Base-by-base conservation (phyloP, 1,140 invertebrate species). In the Leptinotarsa texana region DNA sequence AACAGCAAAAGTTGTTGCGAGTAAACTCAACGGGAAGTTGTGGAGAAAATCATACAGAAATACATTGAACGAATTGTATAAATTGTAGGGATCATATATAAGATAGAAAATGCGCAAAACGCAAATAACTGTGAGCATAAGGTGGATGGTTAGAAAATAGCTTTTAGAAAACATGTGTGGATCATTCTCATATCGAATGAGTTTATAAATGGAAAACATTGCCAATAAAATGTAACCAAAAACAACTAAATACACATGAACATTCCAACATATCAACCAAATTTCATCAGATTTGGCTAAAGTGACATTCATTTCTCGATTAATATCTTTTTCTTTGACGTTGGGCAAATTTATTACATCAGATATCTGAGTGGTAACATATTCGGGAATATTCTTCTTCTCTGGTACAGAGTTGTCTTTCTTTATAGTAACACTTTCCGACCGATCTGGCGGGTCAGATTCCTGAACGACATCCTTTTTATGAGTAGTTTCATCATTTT, bases 11-110 rank as follows among this genome's bases (percentile, higher is more conserved):
- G 94, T 92, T 2, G 95, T 92, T 15, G 94, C 94, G 13, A 97
- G 83, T 69, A 96, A 91, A 69, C 95, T 95, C 22, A 93, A 92
- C 0, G 94, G 93, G 27, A 95, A 88, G 80, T 95, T 92, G 72
- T 95, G 90, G 3, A 96, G 83, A n/a, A 96, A 90, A 75, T 93
- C 91, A 42, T 94, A 93, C 13, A 96, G 84, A 51, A 93, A 91
- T n/a, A 91, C 88, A 48, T 93, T 93, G 78, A 96, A 89, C 1
- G 92, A 93, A 61, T 89, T 88, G 73, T 92, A 91, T 8, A 93
- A 90, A 81, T 96, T 96, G 82, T 97, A 97, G 0, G 95, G 93
- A 86, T 97, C 95, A 80, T 95, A 94, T 78, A 95, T 93, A 68
- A 97, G 88, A 82, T 95, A 96, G 79, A 95, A 92, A 79, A 94